Conservation (phyloP, 92 coral and sea anemone species). For the Blastomussa wellsi region DNA sequence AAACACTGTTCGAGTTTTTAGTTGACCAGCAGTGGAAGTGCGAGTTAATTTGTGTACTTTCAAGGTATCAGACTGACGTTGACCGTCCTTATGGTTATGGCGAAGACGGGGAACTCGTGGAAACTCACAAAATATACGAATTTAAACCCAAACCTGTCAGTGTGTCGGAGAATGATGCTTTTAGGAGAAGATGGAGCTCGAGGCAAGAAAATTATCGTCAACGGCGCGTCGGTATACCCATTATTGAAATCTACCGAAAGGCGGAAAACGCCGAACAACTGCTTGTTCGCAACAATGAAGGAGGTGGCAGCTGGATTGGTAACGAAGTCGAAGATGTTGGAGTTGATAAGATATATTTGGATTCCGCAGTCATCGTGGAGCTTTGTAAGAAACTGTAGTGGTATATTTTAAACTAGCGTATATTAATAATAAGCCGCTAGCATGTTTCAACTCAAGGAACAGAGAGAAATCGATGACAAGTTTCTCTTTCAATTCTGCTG, state of each 20-base stretch:
- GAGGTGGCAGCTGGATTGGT: slow-evolving; percentile 45
- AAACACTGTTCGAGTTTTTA: slow-evolving; percentile 48
- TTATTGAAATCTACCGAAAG: slow-evolving; percentile 54
- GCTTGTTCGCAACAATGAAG: slow-evolving; percentile 46
- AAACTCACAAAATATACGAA: slow-evolving; percentile 57
- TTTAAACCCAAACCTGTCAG: slow-evolving; percentile 20
- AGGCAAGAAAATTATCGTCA: slow-evolving; percentile 15
- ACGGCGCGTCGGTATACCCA: slow-evolving; percentile 63
- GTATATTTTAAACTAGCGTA: not conserved
- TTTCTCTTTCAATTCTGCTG: too few relatives aligned
- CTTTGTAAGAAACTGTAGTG: not conserved
- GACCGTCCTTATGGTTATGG: slow-evolving; percentile 8
- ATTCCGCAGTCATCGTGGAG: slow-evolving; percentile 43
- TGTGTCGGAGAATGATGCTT: not conserved
- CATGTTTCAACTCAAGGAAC: not conserved
- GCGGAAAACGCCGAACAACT: slow-evolving; percentile 30
- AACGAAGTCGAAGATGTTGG: slow-evolving; percentile 62
- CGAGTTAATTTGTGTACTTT: slow-evolving; percentile 48
- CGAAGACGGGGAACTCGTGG: slow-evolving; percentile 56
- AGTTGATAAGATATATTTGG: slow-evolving; percentile 63
- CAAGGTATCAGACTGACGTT: slow-evolving; percentile 48
- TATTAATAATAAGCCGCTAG: not conserved
- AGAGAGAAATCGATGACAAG: too few relatives aligned
- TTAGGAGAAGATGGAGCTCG: not conserved
- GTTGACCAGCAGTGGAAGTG: slow-evolving; percentile 58